Conservation (phyloP, 2,797 vertebrate genomes). For the Epinephelus awoara region DNA sequence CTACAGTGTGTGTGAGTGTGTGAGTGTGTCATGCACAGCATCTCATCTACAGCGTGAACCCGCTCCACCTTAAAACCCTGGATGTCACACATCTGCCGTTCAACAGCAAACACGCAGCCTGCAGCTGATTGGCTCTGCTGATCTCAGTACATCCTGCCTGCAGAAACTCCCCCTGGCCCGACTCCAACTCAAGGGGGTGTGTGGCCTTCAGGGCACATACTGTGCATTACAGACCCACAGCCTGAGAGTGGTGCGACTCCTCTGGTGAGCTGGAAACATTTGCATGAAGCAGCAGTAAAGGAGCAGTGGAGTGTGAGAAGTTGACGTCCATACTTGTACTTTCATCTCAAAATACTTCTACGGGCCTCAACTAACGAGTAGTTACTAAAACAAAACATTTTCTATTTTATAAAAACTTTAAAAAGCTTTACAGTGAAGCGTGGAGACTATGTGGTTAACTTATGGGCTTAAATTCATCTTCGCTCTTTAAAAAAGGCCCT, state of each 20-base stretch:
- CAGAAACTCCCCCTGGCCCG: constrained; percentile 61
- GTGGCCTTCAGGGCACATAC: constrained; percentile 52
- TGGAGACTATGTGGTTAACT: not conserved
- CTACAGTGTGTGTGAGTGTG: not conserved
- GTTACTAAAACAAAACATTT: too few species aligned
- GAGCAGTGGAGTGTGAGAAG: too few species aligned
- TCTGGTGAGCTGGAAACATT: not conserved
- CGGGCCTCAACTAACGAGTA: too few species aligned
- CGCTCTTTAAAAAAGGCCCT: not conserved
- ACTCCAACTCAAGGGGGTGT: constrained; percentile 62
- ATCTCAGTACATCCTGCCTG: constrained; percentile 51
- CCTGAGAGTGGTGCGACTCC: not conserved
- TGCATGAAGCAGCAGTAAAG: too few species aligned
- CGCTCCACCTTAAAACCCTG: constrained; percentile 80
- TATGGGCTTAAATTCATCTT: not conserved
- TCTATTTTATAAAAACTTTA: not conserved
- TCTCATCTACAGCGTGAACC: not conserved
- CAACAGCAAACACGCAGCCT: constrained; percentile 59
- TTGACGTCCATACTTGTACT: too few species aligned
- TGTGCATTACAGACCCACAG: constrained; percentile 9
- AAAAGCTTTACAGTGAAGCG: not conserved
- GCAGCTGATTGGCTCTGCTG: constrained; percentile 72
- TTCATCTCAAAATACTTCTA: too few species aligned
- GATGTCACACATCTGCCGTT: constrained; percentile 75
- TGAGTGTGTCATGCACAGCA: not conserved